Conservation (phyloP, 1,140 invertebrate genomes). For the Anthonomus grandis region DNA sequence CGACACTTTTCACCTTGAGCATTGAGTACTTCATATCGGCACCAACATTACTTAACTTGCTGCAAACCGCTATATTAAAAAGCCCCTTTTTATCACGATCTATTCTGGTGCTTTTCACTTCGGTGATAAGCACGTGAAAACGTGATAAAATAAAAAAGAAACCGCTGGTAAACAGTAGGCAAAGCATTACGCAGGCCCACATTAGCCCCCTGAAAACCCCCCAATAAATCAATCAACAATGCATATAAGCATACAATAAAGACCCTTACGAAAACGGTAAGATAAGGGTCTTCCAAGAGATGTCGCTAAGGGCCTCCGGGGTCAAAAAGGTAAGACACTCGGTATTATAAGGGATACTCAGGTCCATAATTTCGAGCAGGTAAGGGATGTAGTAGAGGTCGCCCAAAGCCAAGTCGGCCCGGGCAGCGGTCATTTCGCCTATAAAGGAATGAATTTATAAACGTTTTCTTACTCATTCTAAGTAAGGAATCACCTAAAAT, state of each 20-base stretch:
- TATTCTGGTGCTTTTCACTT: conserved; percentile 3
- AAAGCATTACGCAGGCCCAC: conserved; percentile 39
- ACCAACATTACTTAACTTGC: conserved; percentile 36
- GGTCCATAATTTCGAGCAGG: conserved; percentile 66
- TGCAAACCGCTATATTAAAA: conserved; percentile 30
- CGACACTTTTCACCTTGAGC: conserved; percentile 31
- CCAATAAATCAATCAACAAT: not conserved
- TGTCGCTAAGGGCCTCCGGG: conserved; percentile 71
- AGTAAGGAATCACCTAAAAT: conserved; percentile 51
- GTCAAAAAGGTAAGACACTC: conserved; percentile 81
- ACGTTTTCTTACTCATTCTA: too few relatives aligned
- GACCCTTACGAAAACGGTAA: conserved; percentile 68
- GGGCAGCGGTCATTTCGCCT: conserved; percentile 64
- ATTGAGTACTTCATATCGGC: conserved; percentile 43
- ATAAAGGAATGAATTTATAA: conserved; percentile 2
- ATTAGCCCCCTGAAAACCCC: conserved; percentile 34
- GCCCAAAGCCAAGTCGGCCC: conserved; percentile 71
- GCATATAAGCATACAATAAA: conserved; percentile 7
- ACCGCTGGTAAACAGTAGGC: conserved; percentile 31
- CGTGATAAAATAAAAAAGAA: conserved; percentile 38
- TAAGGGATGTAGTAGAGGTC: conserved; percentile 71
- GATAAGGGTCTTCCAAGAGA: conserved; percentile 79
- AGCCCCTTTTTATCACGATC: conserved; percentile 28
- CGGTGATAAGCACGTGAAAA: conserved; percentile 35
- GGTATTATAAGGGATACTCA: conserved; percentile 74